Evolutionary conservation across 1,140 invertebrate genomes (phyloP).

Genomic region (Hyphantria cunea): DNA sequence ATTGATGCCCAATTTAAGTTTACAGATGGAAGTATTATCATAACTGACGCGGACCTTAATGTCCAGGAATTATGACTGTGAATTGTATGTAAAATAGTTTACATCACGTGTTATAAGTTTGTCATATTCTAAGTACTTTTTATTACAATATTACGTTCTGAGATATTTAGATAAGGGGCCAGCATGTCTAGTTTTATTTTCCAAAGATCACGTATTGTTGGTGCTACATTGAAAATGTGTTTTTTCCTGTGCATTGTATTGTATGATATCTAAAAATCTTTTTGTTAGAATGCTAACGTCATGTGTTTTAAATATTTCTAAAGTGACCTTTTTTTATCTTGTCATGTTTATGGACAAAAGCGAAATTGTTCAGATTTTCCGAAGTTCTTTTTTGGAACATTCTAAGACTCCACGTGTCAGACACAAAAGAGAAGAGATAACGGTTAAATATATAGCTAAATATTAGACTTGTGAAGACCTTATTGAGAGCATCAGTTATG

Average conservation of each 20-base stretch:
- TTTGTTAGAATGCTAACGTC: slow-evolving; percentile 31
- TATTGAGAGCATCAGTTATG: slow-evolving; percentile 37
- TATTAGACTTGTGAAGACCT: slow-evolving; percentile 21
- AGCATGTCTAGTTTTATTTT: slow-evolving; percentile 58
- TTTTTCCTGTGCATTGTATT: slow-evolving; percentile 60
- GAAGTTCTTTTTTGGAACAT: slow-evolving; percentile 4
- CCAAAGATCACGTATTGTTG: slow-evolving; percentile 59
- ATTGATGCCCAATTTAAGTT: slow-evolving; percentile 40
- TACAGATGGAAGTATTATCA: slow-evolving; percentile 31
- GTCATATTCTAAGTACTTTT: slow-evolving; percentile 56
- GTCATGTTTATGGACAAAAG: not conserved
- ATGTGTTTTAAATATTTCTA: slow-evolving; percentile 10
- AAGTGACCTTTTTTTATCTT: slow-evolving; percentile 21
- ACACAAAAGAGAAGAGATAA: slow-evolving; percentile 14
- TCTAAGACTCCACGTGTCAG: slow-evolving; percentile 2
- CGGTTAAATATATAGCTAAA: slow-evolving; percentile 23
- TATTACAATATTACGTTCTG: slow-evolving; percentile 67
- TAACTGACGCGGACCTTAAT: slow-evolving; percentile 36
- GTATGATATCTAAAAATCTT: slow-evolving; percentile 52
- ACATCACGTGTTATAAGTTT: slow-evolving; percentile 32
- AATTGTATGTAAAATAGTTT: slow-evolving; percentile 21
- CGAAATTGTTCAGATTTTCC: not conserved
- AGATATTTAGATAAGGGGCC: slow-evolving; percentile 56
- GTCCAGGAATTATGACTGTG: slow-evolving; percentile 35
- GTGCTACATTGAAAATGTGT: slow-evolving; percentile 54